Evolutionary conservation across 2,888 invertebrate species (phyloP), one percentile per base, ranked within the genome.

Genomic region (Drosophila subsilvestris): DNA sequence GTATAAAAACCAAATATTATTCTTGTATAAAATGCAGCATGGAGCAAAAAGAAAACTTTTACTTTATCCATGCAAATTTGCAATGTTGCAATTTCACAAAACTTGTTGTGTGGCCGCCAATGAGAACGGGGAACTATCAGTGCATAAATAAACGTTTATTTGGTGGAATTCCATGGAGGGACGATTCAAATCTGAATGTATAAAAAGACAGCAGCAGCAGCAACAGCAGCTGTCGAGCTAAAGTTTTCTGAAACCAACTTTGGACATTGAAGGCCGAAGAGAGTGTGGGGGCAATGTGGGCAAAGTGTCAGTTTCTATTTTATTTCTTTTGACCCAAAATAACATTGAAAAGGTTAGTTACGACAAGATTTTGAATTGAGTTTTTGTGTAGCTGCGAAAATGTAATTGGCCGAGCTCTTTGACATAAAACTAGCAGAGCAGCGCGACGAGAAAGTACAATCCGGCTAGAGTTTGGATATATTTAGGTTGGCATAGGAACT

Each of bases 261-360:
- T 57, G 17, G 18, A 29, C 37, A 42, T 22, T n/a, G 8, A n/a
- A n/a, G 37, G 7, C 1, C 37, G n/a, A 6, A n/a, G 18, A 18
- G n/a, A 7, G 10, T 32, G n/a, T 14, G 37, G 6, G 10, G 37
- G 6, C 45, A 60, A 60, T 20, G 59, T 14, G 27, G 10, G 18
- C 29, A 37, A 25, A 37, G 50, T 42, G 49, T 32, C 65, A 54
- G 51, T 49, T 18, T 32, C n/a, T 49, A 18, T 32, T 51, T 37
- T 20, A 17, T 20, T 12, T 49, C 4, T 27, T 53, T 14, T 37
- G 25, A 27, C 10, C 22, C 10, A 49, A 48, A 68, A 68, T 44
- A 54, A 51, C 63, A 67, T 51, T 43, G 45, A 47, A 51, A 56
- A 69, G 58, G 44, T 54, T 58, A 66, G 68, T 59, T 42, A 25